A percentile compares a stretch with the other conserved stretches of the same genome.
Conservation (phyloP, 2,797 vertebrate genomes). For the Molossus molossus region DNA sequence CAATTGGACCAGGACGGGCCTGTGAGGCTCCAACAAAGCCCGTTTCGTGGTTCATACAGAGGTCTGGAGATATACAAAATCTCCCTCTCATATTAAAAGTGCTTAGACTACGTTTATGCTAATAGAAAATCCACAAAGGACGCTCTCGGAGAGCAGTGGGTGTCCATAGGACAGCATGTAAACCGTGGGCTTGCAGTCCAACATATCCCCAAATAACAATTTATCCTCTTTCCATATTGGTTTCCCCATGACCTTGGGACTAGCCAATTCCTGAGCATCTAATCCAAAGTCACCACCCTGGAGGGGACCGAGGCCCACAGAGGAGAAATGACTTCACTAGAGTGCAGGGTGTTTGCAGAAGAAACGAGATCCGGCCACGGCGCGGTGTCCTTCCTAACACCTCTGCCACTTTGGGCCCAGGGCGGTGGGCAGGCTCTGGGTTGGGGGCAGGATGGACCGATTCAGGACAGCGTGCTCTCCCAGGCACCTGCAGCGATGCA, state of each 20-base stretch:
- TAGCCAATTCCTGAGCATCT: not conserved
- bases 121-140: constrained; percentile 62
- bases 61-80: not conserved
- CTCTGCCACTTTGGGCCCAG: not conserved
- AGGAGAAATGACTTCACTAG: not conserved
- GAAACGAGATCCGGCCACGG: not conserved
- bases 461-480: not conserved
- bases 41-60: constrained; percentile 28
- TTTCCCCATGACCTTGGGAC: constrained; percentile 27
- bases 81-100: constrained; percentile 47
- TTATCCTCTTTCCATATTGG: constrained; percentile 1
- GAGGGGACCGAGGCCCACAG: not conserved
- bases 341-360: not conserved
- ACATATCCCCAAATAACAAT: constrained; percentile 22
- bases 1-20: not conserved
- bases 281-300: not conserved
- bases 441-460: not conserved
- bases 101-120: constrained; percentile 21
- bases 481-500: not conserved
- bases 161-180: constrained; percentile 5
- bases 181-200: constrained; percentile 1
- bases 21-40: not conserved
- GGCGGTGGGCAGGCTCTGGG: not conserved
- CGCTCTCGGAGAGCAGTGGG: not conserved
- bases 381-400: not conserved